These are phyloP conservation scores for Hystrix brachyura DNA, from an alignment of 2,113 vertebrate genomes.

Conservation along the genomic window DNA sequence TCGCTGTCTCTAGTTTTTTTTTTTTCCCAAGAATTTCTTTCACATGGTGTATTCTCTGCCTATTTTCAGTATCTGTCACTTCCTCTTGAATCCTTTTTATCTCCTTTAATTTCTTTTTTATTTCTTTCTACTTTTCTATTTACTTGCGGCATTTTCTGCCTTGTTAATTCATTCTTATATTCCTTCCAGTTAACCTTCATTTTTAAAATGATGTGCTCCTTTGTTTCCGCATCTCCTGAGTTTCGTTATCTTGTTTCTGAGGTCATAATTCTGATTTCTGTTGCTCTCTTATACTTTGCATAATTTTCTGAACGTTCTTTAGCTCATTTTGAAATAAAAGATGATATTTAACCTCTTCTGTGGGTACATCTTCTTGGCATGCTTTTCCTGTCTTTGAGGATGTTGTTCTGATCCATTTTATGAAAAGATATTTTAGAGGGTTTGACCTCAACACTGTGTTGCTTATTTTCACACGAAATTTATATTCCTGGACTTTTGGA, in stretches of 20 bases:
- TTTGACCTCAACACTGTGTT: neutral
- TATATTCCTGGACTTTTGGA: neutral
- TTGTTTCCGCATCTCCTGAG: neutral
- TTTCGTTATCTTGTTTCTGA: neutral
- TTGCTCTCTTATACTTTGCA: neutral
- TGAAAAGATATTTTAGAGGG: neutral
- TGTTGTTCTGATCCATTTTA: neutral
- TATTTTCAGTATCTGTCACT: neutral
- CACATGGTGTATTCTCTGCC: neutral
- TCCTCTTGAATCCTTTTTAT: neutral
- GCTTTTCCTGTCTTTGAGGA: neutral
- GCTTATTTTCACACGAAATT: slow-evolving; percentile 24
- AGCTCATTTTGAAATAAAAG: neutral
- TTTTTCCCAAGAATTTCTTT: neutral
- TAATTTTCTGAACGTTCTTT: neutral
- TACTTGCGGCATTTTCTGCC: neutral
- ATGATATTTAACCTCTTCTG: neutral
- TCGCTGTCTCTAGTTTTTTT: neutral
- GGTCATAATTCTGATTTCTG: neutral
- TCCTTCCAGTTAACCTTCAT: neutral
- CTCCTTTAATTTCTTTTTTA: neutral
- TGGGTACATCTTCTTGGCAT: neutral
- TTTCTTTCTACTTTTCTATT: neutral
- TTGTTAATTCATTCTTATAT: neutral
- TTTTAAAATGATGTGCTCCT: neutral